Base-by-base conservation (phyloP, 2,113 vertebrate species). In the Chroicocephalus ridibundus region DNA sequence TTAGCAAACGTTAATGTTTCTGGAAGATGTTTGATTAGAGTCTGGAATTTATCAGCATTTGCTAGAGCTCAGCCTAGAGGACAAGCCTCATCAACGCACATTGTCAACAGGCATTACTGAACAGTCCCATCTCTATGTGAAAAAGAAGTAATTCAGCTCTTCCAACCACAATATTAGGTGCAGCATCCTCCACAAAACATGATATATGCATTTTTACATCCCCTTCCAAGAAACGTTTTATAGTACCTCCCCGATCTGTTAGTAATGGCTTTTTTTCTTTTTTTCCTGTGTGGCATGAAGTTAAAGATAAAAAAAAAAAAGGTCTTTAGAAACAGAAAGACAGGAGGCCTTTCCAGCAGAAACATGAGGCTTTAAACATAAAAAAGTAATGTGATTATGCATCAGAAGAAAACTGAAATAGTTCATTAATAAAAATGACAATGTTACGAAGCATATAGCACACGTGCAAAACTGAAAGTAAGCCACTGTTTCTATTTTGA, bases 1-100 rank as follows among this genome's bases (percentile, higher is more conserved):
- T 93, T 92, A 92, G 49, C n/a, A 79, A 96, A 96, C 31, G 46
- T 62, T 91, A 92, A 90, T 83, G 83, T 91, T 88, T 86, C 81
- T 79, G 69, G 88, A 92, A 91, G 61, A 82, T 51, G 26, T 78
- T 86, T 92, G 38, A 90, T 96, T 90, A 79, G 77, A 87, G 65
- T 49, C 80, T 89, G 77, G 83, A 86, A 69, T 92, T 72, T 84
- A 89, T 86, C 88, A 75, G 77, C 57, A 68, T 75, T 77, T 81
- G 29, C 32, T 75, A 62, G 58, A 70, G 71, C 47, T 80, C 71
- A 92, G 51, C 25, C 60, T 83, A 34, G 54, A 88, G 78, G 44
- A 90, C n/a, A 79, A 68, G 14, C 42, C 57, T 75, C 91, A 84
- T 58, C 58, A 83, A 27, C 1, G 2, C 32, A 70, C 21, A 49